These are phyloP conservation scores for Prenolepis imparis DNA, from an alignment of 2,888 invertebrate species.

Conservation along the genomic window DNA sequence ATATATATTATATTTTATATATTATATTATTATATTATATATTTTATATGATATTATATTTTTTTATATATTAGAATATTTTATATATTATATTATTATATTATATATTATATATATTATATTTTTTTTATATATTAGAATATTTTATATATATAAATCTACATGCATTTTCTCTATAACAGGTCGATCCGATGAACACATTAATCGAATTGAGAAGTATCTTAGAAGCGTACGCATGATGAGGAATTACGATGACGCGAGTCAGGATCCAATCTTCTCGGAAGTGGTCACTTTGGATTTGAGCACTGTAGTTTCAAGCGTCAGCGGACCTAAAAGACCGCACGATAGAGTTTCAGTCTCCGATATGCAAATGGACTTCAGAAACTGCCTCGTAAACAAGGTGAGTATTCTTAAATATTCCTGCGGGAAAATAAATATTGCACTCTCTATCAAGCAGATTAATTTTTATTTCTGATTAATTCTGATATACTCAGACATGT, in stretches of 20 bases:
- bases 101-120: no score
- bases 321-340: slow-evolving; percentile 98
- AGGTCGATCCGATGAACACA: slow-evolving; percentile 94
- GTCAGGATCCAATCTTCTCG: slow-evolving; percentile 95
- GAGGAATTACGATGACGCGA: slow-evolving; percentile 91
- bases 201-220: slow-evolving; percentile 93
- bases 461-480: background rate
- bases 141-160: background rate
- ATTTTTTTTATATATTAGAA: slow-evolving; percentile 6
- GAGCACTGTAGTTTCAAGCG: slow-evolving; percentile 95
- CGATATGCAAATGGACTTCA: slow-evolving; percentile 96
- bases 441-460: background rate
- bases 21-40: no score
- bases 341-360: slow-evolving; percentile 97
- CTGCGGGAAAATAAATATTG: slow-evolving; percentile 6
- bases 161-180: slow-evolving; percentile 3
- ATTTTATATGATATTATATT: no score
- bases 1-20: no score
- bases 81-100: no score
- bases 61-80: no score
- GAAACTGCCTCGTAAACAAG: slow-evolving; percentile 94
- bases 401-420: slow-evolving; percentile 87
- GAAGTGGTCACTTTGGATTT: slow-evolving; percentile 95
- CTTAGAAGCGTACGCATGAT: slow-evolving; percentile 93
- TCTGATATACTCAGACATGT: background rate